Conservation (phyloP, 2,113 vertebrate genomes). For the Pterocles burchelli region DNA sequence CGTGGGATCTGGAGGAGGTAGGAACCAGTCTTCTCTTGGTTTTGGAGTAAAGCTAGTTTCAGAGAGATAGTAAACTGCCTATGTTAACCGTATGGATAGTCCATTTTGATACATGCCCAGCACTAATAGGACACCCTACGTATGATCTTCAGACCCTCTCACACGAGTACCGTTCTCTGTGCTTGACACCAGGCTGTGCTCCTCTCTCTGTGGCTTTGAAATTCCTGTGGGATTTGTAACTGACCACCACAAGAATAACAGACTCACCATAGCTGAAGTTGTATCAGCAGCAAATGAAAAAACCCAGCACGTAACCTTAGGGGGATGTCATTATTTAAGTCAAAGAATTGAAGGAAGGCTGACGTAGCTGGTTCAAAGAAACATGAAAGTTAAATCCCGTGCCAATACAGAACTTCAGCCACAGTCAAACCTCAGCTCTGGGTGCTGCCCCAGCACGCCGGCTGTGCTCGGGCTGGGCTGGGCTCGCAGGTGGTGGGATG, state of each 20-base stretch:
- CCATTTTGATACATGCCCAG: neutral
- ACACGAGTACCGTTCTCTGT: accelerated
- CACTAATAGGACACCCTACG: accelerated
- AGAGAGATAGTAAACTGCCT: neutral
- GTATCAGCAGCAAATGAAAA: neutral
- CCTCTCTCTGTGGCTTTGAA: neutral
- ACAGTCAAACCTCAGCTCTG: neutral
- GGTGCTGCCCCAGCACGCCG: neutral
- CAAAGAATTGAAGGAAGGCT: slow-evolving; percentile 58
- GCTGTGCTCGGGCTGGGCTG: neutral
- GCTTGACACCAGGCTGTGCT: neutral
- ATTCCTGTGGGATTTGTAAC: neutral
- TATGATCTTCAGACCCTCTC: neutral
- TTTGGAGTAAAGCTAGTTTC: neutral
- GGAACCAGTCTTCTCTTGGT: neutral
- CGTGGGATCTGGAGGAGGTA: neutral
- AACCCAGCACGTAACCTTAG: neutral
- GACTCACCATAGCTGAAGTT: neutral
- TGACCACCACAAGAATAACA: neutral
- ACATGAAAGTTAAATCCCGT: neutral
- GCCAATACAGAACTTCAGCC: neutral
- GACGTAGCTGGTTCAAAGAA: neutral
- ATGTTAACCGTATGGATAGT: accelerated
- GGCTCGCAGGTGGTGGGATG: accelerated
- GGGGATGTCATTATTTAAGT: slow-evolving; percentile 26